Evolutionary conservation across 1,140 invertebrate genomes (phyloP).

Genomic region (Caenorhabditis briggsae): DNA sequence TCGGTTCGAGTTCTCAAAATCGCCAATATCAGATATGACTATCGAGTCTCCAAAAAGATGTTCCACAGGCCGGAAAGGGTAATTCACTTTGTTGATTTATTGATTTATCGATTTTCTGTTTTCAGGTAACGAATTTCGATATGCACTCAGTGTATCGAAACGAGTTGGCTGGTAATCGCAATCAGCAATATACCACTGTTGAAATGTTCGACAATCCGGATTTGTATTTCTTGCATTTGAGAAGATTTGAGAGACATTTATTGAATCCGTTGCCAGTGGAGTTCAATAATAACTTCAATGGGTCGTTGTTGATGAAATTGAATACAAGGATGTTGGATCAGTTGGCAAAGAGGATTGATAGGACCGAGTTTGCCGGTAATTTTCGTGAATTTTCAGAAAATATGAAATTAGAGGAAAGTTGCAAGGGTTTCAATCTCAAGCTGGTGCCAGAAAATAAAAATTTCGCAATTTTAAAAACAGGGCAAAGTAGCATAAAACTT

Average conservation of each 20-base stretch:
- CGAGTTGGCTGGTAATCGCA: not conserved
- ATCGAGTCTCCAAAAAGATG: conserved; percentile 50
- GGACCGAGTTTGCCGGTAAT: conserved; percentile 12
- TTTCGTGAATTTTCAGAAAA: too few species aligned
- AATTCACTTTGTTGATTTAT: too few species aligned
- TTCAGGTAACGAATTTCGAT: conserved; percentile 26
- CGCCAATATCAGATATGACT: conserved; percentile 23
- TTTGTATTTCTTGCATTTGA: conserved; percentile 15
- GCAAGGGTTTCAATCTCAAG: too few species aligned
- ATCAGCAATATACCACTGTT: conserved; percentile 5
- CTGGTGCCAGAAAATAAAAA: too few species aligned
- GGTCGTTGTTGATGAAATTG: conserved; percentile 23
- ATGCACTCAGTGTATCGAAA: conserved; percentile 44
- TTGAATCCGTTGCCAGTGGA: not conserved
- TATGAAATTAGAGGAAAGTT: too few species aligned
- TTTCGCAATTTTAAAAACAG: too few species aligned
- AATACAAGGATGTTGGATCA: conserved; percentile 38
- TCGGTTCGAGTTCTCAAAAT: conserved; percentile 7
- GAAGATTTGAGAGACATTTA: conserved; percentile 36
- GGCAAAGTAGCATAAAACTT: too few species aligned
- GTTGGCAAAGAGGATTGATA: not conserved
- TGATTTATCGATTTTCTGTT: not conserved
- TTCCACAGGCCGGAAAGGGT: conserved; percentile 50
- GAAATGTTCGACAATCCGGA: conserved; percentile 3
- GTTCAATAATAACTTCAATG: conserved; percentile 22